A percentile compares a stretch with the other conserved stretches of the same genome.
Evolutionary conservation across 1,140 invertebrate species (phyloP).

Genomic region (Sycophila sp.): DNA sequence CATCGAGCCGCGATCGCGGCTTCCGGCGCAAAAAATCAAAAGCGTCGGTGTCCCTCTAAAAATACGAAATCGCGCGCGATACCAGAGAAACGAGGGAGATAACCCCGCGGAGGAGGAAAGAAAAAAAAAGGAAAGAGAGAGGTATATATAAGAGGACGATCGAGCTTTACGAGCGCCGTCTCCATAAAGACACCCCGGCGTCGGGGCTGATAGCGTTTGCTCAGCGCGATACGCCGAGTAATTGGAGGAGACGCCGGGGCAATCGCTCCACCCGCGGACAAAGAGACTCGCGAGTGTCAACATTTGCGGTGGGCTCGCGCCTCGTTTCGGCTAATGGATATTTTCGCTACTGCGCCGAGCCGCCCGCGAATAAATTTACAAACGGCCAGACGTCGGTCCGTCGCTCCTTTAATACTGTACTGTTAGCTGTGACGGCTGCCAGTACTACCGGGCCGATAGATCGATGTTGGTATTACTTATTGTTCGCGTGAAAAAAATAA

Average conservation of each 20-base stretch:
- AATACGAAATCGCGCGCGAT: slow-evolving; percentile 14
- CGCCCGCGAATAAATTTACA: no score
- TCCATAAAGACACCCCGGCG: background rate
- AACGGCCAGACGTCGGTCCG: no score
- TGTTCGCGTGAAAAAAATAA: no score
- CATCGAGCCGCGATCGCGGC: no score
- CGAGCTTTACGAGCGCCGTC: background rate
- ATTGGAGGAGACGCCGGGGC: slow-evolving; percentile 22
- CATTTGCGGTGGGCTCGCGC: no score
- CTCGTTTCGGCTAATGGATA: no score
- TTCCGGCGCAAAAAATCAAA: background rate
- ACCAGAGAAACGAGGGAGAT: background rate
- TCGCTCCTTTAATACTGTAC: no score
- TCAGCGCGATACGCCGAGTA: slow-evolving; percentile 9
- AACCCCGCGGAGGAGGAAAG: slow-evolving; percentile 6
- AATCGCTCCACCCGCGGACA: background rate
- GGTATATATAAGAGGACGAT: no score
- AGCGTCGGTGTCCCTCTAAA: slow-evolving; percentile 3
- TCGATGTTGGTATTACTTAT: no score
- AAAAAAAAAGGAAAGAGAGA: slow-evolving; percentile 4
- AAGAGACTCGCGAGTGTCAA: slow-evolving; percentile 12
- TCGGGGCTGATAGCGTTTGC: slow-evolving; percentile 18
- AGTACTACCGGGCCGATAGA: no score
- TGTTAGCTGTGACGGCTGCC: no score
- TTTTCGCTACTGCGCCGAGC: no score